phyloP scores from a whole-genome alignment of 2,113 vertebrate genomes.

The Scolopax mira region DNA sequence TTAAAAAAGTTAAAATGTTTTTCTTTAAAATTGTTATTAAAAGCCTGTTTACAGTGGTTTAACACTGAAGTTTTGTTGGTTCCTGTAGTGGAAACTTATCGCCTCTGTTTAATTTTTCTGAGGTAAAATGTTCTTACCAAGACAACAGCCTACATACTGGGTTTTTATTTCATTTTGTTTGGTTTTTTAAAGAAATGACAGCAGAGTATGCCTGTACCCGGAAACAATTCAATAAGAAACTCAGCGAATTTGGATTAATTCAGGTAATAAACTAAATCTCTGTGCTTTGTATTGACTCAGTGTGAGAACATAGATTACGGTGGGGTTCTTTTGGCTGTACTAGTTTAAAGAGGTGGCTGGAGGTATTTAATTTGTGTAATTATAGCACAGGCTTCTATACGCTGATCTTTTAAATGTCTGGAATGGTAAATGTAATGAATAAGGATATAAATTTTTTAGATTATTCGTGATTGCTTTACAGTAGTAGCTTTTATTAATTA shows the following conservation, averaged over 20 bases:
- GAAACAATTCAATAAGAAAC: constrained; percentile 90
- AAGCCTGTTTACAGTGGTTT: not conserved
- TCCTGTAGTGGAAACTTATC: not conserved
- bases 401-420: not conserved
- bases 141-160: fast-evolving
- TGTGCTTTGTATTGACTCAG: not conserved
- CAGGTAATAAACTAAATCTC: constrained; percentile 78
- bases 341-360: not conserved
- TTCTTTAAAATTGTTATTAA: not conserved
- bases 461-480: not conserved
- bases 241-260: constrained; percentile 94
- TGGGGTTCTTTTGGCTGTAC: not conserved
- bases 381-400: not conserved
- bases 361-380: not conserved
- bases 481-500: not conserved
- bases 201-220: constrained; percentile 90
- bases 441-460: not conserved
- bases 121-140: not conserved
- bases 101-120: not conserved
- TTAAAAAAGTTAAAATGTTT: not conserved
- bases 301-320: not conserved
- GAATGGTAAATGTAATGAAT: not conserved
- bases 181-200: constrained; percentile 81
- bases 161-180: not conserved
- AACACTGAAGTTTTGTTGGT: not conserved